A percentile compares a stretch with the other conserved stretches of the same genome.
Conservation (phyloP, 2,113 vertebrate species). For the Erythrocercus mccallii region DNA sequence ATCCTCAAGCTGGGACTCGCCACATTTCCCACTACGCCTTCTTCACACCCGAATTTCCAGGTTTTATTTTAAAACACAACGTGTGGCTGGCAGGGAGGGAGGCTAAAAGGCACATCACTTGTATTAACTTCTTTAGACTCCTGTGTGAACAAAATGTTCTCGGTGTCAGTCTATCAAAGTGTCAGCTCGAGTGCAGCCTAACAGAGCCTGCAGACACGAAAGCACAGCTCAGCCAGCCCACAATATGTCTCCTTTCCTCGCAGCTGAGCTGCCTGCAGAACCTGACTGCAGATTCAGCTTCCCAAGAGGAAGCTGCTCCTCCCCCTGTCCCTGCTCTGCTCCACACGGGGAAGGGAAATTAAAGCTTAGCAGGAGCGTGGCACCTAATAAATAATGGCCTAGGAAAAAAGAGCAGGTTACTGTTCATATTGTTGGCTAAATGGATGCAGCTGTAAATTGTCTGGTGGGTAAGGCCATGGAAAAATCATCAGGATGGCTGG, state of each 20-base stretch:
- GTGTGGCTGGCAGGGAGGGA: background rate
- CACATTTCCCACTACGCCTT: background rate
- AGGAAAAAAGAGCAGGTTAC: background rate
- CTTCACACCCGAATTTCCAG: background rate
- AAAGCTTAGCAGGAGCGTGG: background rate
- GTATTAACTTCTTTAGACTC: background rate
- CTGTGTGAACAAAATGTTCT: slow-evolving; percentile 1
- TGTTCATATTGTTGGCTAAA: background rate
- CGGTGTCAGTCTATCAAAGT: slow-evolving; percentile 21
- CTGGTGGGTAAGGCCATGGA: accelerated
- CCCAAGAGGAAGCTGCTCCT: background rate
- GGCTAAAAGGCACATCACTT: background rate
- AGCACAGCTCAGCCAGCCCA: background rate
- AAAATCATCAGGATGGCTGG: background rate
- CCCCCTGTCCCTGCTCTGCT: background rate
- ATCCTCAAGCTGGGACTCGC: background rate
- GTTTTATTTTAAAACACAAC: background rate
- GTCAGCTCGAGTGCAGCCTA: background rate
- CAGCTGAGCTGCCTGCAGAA: background rate
- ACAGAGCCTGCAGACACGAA: background rate
- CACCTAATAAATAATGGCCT: background rate
- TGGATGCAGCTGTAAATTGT: background rate
- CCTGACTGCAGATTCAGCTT: background rate
- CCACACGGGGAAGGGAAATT: background rate
- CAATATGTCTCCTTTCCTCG: background rate